Percentiles rank a stretch among this genome's conserved stretches.
These are phyloP conservation scores for Eupithecia inturbata DNA, from an alignment of 2,888 invertebrate genomes.

Conservation along the genomic window DNA sequence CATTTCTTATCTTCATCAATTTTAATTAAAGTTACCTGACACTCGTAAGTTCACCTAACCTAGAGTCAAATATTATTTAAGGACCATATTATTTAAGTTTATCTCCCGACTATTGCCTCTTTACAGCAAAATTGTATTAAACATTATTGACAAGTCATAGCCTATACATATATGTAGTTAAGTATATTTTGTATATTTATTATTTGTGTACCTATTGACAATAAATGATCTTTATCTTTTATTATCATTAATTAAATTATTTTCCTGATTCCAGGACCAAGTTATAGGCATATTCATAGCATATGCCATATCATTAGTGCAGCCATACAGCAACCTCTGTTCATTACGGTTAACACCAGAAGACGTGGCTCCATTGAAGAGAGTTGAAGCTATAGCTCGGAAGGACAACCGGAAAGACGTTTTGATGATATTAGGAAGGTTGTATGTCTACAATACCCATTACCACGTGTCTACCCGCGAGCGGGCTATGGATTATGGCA, in stretches of 20 bases:
- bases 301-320: conserved; percentile 64
- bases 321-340: conserved; percentile 66
- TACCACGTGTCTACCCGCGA: conserved; percentile 62
- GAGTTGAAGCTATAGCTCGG: conserved; percentile 60
- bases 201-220: too few species aligned
- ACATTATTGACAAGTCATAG: too few species aligned
- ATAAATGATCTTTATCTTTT: too few species aligned
- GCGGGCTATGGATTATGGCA: conserved; percentile 62
- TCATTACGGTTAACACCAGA: conserved; percentile 60
- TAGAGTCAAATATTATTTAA: too few species aligned
- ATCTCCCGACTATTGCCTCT: too few species aligned
- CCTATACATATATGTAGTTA: too few species aligned
- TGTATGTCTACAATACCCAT: conserved; percentile 63
- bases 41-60: too few species aligned
- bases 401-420: conserved; percentile 62
- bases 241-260: background rate
- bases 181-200: too few species aligned
- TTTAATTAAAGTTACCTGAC: too few species aligned
- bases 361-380: conserved; percentile 58
- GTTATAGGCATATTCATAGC: conserved; percentile 71
- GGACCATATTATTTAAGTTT: too few species aligned
- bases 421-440: conserved; percentile 63
- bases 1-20: too few species aligned
- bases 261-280: conserved; percentile 57
- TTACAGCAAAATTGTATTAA: too few species aligned